Evolutionary conservation across 2,113 vertebrate species (phyloP).

Genomic region (Eidolon helvum): DNA sequence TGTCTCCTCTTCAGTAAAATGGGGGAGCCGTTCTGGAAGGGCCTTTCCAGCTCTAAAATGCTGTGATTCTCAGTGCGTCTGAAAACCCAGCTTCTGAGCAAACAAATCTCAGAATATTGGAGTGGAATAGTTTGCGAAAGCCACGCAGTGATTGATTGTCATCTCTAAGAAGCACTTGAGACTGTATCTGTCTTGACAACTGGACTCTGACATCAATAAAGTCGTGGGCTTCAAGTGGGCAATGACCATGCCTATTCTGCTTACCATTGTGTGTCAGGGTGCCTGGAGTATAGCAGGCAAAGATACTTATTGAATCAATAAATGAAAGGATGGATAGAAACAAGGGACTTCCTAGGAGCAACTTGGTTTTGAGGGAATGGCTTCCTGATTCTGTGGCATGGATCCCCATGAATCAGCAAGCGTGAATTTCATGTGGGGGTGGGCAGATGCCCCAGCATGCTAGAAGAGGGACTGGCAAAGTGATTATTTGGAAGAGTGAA

Average conservation of each 20-base stretch:
- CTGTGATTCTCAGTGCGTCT: not conserved
- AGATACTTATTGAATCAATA: not conserved
- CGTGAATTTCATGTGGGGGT: not conserved
- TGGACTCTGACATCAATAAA: not conserved
- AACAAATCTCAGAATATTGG: not conserved
- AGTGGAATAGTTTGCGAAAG: not conserved
- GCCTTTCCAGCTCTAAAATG: not conserved
- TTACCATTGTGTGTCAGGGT: not conserved
- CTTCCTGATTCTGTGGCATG: not conserved
- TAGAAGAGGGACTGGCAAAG: not conserved
- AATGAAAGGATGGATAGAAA: not conserved
- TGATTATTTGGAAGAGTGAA: not conserved
- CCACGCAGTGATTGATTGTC: not conserved
- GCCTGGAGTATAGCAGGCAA: not conserved
- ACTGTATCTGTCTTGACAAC: not conserved
- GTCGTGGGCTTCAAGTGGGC: not conserved
- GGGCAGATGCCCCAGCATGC: rapidly evolving
- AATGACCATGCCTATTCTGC: not conserved
- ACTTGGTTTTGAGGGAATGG: not conserved
- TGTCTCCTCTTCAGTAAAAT: not conserved
- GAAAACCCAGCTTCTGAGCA: not conserved
- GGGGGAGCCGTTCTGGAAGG: not conserved
- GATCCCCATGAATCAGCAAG: not conserved
- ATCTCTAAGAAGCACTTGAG: not conserved
- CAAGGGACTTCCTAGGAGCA: not conserved